Conservation (phyloP, 1,140 invertebrate genomes). For the Periplaneta americana region DNA sequence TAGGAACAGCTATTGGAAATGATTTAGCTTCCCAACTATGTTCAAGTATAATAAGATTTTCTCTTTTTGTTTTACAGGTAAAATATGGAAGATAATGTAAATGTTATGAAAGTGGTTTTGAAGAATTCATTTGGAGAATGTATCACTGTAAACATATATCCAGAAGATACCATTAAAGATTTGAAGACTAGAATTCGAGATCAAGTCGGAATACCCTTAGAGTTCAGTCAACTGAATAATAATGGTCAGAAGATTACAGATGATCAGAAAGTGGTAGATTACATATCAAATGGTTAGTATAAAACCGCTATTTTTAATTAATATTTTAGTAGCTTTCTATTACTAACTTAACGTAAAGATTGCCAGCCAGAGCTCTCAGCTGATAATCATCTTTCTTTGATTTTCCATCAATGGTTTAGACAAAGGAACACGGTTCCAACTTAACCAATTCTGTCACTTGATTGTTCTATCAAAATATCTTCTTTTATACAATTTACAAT, state of each 20-base stretch:
- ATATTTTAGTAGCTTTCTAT: no score
- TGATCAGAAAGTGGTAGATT: not conserved
- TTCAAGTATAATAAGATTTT: not conserved
- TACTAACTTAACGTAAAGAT: no score
- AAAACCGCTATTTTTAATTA: no score
- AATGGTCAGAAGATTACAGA: not conserved
- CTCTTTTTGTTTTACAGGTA: not conserved
- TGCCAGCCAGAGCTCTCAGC: no score
- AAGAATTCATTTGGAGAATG: not conserved
- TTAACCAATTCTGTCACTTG: no score
- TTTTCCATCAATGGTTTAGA: no score
- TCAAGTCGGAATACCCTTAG: not conserved
- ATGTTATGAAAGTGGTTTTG: not conserved
- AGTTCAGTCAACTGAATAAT: not conserved
- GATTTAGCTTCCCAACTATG: not conserved
- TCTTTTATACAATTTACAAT: no score
- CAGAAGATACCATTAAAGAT: not conserved
- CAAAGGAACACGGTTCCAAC: no score
- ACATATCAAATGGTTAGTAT: not conserved
- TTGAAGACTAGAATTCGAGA: not conserved
- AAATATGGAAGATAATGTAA: not conserved
- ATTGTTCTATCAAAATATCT: no score
- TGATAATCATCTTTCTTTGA: no score
- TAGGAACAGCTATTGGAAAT: no score
- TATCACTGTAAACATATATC: not conserved